A percentile compares a stretch with the other conserved stretches of the same genome.
Conservation (phyloP, 2,888 invertebrate species). For the Exocentrus adspersus region DNA sequence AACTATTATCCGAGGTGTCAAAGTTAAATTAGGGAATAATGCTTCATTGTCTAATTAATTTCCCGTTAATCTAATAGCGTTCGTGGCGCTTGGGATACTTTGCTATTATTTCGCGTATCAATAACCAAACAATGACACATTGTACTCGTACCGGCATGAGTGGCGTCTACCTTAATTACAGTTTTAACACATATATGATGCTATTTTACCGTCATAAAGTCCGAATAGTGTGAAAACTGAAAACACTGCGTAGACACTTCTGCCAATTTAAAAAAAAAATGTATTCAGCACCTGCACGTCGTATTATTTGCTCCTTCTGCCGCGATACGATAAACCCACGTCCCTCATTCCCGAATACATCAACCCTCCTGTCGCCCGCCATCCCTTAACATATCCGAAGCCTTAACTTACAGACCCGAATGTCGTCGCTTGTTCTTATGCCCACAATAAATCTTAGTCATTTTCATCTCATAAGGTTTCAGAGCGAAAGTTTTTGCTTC, state of each 20-base stretch:
- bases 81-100: background rate
- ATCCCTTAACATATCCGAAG: background rate
- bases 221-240: too few species aligned
- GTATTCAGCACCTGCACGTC: too few species aligned
- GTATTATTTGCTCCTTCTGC: too few species aligned
- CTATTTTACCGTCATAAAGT: too few species aligned
- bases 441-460: background rate
- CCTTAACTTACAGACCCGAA: background rate
- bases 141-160: background rate
- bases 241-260: too few species aligned
- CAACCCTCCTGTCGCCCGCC: background rate
- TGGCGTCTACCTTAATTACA: background rate
- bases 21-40: conserved; percentile 1
- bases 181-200: background rate
- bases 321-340: background rate
- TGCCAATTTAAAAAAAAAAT: too few species aligned
- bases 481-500: background rate
- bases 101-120: background rate
- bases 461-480: conserved; percentile 1
- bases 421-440: background rate
- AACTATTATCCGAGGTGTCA: background rate
- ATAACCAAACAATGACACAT: background rate
- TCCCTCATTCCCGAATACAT: background rate
- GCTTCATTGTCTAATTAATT: background rate
- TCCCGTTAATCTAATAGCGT: background rate